phyloP scores from a whole-genome alignment of 2,888 invertebrate genomes.

The Rhamnusium bicolor region DNA sequence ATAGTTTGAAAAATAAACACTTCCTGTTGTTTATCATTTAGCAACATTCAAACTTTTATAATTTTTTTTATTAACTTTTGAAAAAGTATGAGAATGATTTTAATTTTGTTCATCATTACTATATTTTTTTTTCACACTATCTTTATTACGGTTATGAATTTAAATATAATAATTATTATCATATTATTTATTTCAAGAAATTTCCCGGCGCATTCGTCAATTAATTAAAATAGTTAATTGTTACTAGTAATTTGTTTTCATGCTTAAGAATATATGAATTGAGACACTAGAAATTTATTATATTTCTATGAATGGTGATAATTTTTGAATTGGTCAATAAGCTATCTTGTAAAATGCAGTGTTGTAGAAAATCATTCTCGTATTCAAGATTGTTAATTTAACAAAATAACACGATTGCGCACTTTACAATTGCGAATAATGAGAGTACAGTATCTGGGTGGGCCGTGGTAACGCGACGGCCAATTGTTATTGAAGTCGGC shows the following conservation, averaged over 20 bases:
- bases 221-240: constrained; percentile 3
- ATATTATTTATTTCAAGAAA: not conserved
- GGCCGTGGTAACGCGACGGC: constrained; percentile 39
- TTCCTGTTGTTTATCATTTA: too few species aligned
- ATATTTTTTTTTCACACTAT: too few species aligned
- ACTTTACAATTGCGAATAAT: constrained; percentile 20
- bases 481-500: constrained; percentile 52
- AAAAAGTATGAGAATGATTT: too few species aligned
- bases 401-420: not conserved
- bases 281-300: too few species aligned
- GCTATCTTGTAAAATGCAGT: not conserved
- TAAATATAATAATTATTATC: too few species aligned
- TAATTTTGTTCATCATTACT: too few species aligned
- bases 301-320: too few species aligned
- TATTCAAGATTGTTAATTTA: not conserved
- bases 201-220: constrained; percentile 6
- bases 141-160: too few species aligned
- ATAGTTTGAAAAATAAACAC: too few species aligned
- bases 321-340: not conserved
- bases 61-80: too few species aligned
- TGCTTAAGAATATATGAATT: not conserved
- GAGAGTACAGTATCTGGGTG: constrained; percentile 34
- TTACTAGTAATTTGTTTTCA: not conserved
- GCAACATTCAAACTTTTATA: too few species aligned
- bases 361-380: not conserved